Percentiles rank a stretch among this genome's conserved stretches.
These are phyloP conservation scores for Hippotragus niger DNA, from an alignment of 2,113 vertebrate species.

Conservation along the genomic window DNA sequence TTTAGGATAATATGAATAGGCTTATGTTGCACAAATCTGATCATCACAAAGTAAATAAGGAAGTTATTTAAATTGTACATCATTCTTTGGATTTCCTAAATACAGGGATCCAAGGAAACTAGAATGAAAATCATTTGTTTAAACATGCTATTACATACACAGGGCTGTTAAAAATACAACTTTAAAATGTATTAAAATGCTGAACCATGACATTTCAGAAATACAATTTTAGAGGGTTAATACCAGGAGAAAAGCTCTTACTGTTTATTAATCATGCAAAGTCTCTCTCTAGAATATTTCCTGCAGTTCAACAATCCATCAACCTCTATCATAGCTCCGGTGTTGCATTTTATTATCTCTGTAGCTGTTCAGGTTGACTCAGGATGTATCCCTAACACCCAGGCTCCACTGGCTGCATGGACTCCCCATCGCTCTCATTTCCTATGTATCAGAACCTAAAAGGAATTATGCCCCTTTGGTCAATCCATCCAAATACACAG, in stretches of 20 bases:
- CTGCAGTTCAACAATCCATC: not conserved
- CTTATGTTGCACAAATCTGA: not conserved
- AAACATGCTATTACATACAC: not conserved
- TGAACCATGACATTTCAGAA: not conserved
- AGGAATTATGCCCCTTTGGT: not conserved
- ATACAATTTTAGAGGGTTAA: not conserved
- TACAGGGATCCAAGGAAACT: not conserved
- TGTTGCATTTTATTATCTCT: not conserved
- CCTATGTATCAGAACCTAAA: not conserved
- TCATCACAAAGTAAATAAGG: not conserved
- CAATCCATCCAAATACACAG: not conserved
- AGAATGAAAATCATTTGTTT: not conserved
- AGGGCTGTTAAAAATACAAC: not conserved
- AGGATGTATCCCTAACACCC: too few species aligned
- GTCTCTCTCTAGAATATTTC: not conserved
- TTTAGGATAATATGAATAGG: not conserved
- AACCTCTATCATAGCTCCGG: rapidly evolving
- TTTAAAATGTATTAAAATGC: not conserved
- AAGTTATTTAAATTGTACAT: not conserved
- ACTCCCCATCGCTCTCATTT: rapidly evolving
- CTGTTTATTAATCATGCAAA: not conserved
- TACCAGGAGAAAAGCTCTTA: not conserved
- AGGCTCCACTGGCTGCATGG: not conserved
- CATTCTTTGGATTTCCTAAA: not conserved
- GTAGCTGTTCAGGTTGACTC: not conserved